A percentile compares a stretch with the other conserved stretches of the same genome.
These are phyloP conservation scores for Allobates femoralis DNA, from an alignment of 2,797 vertebrate genomes.

Conservation along the genomic window DNA sequence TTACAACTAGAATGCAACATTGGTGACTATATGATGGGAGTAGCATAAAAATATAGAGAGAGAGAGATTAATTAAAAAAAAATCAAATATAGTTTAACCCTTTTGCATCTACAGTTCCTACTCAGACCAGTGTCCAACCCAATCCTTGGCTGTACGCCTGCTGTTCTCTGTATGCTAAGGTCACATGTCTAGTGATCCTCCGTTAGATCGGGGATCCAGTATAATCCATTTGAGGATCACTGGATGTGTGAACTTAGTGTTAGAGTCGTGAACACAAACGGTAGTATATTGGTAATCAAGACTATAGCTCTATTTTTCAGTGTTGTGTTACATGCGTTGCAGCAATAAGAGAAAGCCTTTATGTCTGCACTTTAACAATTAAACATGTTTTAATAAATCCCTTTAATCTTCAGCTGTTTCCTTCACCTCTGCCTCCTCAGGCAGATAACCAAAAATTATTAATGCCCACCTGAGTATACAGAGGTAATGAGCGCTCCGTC, in stretches of 20 bases:
- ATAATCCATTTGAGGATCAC: too few species aligned
- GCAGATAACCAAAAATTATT: not conserved
- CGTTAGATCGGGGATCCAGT: too few species aligned
- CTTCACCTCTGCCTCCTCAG: not conserved
- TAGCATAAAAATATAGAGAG: too few species aligned
- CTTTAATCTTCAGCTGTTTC: not conserved
- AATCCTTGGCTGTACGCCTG: too few species aligned
- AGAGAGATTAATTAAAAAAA: not conserved
- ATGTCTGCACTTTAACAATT: not conserved
- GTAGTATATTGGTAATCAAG: too few species aligned
- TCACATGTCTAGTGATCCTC: too few species aligned
- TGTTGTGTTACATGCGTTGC: not conserved
- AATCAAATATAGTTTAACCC: not conserved
- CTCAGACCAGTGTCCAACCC: too few species aligned
- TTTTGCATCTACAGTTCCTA: not conserved
- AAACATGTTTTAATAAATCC: not conserved
- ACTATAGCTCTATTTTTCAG: too few species aligned
- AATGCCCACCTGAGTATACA: not conserved
- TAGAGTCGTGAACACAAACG: not conserved
- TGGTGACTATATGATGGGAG: too few species aligned
- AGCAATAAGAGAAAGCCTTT: not conserved
- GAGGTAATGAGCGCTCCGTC: not conserved
- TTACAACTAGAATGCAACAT: too few species aligned
- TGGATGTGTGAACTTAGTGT: too few species aligned
- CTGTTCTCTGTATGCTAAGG: too few species aligned